Evolutionary conservation across 2,113 vertebrate genomes (phyloP).

Genomic region (Scomber scombrus): DNA sequence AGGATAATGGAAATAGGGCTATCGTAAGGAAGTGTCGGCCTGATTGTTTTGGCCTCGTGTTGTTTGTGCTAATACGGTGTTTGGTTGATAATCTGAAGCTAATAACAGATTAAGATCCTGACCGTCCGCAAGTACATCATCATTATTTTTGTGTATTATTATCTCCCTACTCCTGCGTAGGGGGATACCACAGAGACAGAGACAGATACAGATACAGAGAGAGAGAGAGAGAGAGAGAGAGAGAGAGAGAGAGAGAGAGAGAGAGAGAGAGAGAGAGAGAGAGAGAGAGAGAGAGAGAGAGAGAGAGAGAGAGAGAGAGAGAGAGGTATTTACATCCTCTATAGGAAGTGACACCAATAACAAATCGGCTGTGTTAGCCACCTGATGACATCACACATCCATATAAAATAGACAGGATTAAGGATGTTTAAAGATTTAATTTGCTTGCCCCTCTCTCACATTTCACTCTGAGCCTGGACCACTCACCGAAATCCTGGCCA

Average conservation of each 20-base stretch:
- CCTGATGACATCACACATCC: slow-evolving; percentile 49
- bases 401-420: slow-evolving; percentile 34
- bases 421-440: slow-evolving; percentile 20
- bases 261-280: background rate
- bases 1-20: slow-evolving; percentile 36
- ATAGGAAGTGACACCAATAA: slow-evolving; percentile 50
- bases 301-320: background rate
- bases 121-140: background rate
- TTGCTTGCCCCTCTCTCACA: slow-evolving; percentile 3
- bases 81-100: slow-evolving; percentile 35
- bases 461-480: background rate
- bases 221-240: background rate
- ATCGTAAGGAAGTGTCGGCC: slow-evolving; percentile 25
- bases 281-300: background rate
- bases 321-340: slow-evolving; percentile 33
- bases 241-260: background rate
- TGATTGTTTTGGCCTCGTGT: background rate
- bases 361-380: slow-evolving; percentile 24
- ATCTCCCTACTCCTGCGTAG: background rate
- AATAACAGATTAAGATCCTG: slow-evolving; percentile 38
- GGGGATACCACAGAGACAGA: background rate
- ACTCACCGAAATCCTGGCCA: background rate
- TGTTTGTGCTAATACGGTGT: slow-evolving; percentile 25
- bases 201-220: background rate
- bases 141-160: slow-evolving; percentile 29